These are phyloP conservation scores for Trididemnum nubilum DNA, from an alignment of 23 tunicate species.

Conservation along the genomic window DNA sequence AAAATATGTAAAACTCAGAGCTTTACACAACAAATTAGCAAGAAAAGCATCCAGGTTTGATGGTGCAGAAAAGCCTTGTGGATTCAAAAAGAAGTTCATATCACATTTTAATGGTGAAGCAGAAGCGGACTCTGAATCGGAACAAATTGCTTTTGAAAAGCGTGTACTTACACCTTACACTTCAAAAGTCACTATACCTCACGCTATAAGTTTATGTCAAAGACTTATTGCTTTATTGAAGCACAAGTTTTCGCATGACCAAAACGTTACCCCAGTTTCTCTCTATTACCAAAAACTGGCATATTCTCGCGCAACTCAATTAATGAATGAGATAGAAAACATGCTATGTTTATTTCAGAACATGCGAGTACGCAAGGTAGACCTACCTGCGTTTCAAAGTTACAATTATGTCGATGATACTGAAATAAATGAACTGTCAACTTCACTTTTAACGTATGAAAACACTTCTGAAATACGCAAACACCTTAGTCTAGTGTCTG, in stretches of 20 bases:
- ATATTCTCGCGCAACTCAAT: not conserved
- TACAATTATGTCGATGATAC: not conserved
- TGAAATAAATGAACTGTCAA: not conserved
- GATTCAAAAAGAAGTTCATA: slow-evolving; percentile 1
- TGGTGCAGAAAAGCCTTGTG: not conserved
- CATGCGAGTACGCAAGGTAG: not conserved
- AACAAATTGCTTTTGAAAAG: not conserved
- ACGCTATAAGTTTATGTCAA: not conserved
- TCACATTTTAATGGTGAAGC: not conserved
- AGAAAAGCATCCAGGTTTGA: not conserved
- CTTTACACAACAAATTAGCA: not conserved
- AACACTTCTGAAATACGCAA: not conserved
- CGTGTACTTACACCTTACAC: not conserved
- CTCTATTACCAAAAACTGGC: slow-evolving; percentile 4
- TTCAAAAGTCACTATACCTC: not conserved
- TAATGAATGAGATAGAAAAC: not conserved
- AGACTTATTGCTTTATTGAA: not conserved
- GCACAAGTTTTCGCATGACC: not conserved
- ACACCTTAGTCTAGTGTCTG: not conserved
- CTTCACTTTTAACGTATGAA: not conserved
- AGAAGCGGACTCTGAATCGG: not conserved
- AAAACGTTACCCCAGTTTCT: not conserved
- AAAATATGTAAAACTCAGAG: slow-evolving; percentile 1
- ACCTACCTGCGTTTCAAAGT: not conserved
- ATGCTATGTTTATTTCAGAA: not conserved